A percentile compares a stretch with the other conserved stretches of the same genome.
phyloP scores from a whole-genome alignment of 1,140 invertebrate species.

The Megalopta genalis region DNA sequence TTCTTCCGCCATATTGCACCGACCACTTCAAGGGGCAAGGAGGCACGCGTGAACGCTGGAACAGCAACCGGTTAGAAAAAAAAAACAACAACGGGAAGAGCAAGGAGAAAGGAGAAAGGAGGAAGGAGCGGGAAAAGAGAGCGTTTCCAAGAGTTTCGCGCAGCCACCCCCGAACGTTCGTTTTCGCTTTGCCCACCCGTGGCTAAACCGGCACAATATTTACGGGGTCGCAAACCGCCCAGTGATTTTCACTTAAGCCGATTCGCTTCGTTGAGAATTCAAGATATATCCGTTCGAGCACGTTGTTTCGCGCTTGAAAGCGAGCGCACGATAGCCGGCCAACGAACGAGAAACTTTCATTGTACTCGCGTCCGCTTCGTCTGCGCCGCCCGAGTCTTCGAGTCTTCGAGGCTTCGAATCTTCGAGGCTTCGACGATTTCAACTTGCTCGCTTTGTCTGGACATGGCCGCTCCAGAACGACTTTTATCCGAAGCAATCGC shows the following conservation, averaged over 20 bases:
- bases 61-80: conserved; percentile 50
- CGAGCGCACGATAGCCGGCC: background rate
- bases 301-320: conserved; percentile 57
- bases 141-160: conserved; percentile 35
- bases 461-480: too few species aligned
- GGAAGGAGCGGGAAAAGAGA: background rate
- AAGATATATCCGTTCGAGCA: conserved; percentile 55
- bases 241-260: conserved; percentile 59
- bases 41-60: conserved; percentile 55
- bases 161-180: conserved; percentile 41
- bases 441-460: too few species aligned
- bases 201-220: conserved; percentile 59
- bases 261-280: conserved; percentile 66
- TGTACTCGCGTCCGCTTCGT: background rate
- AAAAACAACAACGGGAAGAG: background rate
- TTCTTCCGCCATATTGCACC: conserved; percentile 64
- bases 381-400: background rate
- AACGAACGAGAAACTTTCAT: conserved; percentile 6
- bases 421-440: too few species aligned
- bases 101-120: too few species aligned
- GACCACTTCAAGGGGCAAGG: conserved; percentile 65
- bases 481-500: too few species aligned
- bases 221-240: conserved; percentile 68
- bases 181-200: conserved; percentile 50
- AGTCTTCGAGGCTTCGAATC: background rate